A percentile compares a stretch with the other conserved stretches of the same genome.
phyloP scores from a whole-genome alignment of 2,113 vertebrate genomes.

The Xiphophorus maculatus region DNA sequence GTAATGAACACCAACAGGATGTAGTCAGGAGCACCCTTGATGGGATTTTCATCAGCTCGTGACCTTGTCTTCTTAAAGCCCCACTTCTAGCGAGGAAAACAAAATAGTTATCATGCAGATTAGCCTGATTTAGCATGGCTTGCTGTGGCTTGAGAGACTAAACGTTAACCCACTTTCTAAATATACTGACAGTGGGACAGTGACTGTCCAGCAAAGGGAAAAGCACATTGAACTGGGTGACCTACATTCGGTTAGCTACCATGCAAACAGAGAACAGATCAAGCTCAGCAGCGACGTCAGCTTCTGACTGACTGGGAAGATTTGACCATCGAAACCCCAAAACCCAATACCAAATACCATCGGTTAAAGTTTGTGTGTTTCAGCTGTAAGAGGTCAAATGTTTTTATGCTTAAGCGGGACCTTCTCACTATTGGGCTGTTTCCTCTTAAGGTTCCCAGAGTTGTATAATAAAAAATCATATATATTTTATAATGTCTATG shows the following conservation, averaged over 20 bases:
- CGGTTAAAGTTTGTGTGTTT: neutral
- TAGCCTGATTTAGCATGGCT: slow-evolving; percentile 43
- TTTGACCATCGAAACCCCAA: neutral
- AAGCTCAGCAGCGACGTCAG: neutral
- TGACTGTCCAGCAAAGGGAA: slow-evolving; percentile 42
- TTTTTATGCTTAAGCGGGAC: neutral
- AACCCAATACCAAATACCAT: neutral
- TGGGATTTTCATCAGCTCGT: neutral
- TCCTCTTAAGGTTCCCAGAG: neutral
- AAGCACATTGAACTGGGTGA: slow-evolving; percentile 54
- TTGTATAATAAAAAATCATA: no score
- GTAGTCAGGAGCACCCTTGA: neutral
- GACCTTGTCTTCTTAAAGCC: neutral
- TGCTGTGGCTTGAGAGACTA: slow-evolving; percentile 32
- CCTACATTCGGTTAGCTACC: slow-evolving; percentile 44
- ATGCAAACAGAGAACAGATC: neutral
- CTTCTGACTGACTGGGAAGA: neutral
- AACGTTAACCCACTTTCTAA: slow-evolving; percentile 73
- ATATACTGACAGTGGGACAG: slow-evolving; percentile 51
- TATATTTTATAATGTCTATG: no score
- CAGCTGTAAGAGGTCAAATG: neutral
- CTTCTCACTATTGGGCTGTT: neutral
- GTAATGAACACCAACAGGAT: neutral
- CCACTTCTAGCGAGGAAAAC: neutral
- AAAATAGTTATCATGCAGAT: slow-evolving; percentile 38